Conservation (phyloP, 2,113 vertebrate genomes). For the Hepsetus odoe region DNA sequence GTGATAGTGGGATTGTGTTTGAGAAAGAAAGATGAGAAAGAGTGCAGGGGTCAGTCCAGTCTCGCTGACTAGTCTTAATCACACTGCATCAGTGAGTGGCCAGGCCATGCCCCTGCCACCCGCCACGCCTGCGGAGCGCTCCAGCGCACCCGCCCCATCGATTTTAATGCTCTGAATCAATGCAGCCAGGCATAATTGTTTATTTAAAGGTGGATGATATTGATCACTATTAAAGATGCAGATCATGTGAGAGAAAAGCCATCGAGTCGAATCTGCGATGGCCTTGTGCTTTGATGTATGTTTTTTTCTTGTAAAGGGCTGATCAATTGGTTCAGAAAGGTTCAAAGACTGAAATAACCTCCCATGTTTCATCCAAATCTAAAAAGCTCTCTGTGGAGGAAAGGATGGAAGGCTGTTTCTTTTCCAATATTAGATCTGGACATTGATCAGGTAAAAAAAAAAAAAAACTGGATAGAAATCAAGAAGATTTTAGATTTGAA, state of each 20-base stretch:
- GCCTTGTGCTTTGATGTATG: slow-evolving; percentile 35
- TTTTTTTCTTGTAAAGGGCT: slow-evolving; percentile 58
- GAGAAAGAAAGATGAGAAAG: slow-evolving; percentile 33
- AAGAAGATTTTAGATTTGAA: background rate
- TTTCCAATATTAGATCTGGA: background rate
- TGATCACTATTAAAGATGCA: slow-evolving; percentile 78
- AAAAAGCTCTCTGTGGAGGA: slow-evolving; percentile 4
- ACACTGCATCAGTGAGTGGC: slow-evolving; percentile 38
- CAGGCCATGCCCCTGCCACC: background rate
- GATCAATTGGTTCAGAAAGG: slow-evolving; percentile 51
- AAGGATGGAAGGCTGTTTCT: background rate
- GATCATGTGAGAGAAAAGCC: slow-evolving; percentile 69
- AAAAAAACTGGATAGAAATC: slow-evolving; percentile 2
- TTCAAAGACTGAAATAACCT: slow-evolving; percentile 30
- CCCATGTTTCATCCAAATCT: slow-evolving; percentile 9
- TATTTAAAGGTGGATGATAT: slow-evolving; percentile 78
- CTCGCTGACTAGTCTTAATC: slow-evolving; percentile 51
- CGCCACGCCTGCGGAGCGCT: slow-evolving; percentile 19
- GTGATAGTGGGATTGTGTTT: slow-evolving; percentile 8
- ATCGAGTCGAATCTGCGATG: slow-evolving; percentile 62
- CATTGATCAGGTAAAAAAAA: slow-evolving; percentile 35
- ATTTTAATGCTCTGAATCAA: slow-evolving; percentile 72
- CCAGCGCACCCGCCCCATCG: slow-evolving; percentile 53
- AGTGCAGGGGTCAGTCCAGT: slow-evolving; percentile 42
- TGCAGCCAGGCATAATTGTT: slow-evolving; percentile 78